Percentiles rank a stretch among this genome's conserved stretches.
phyloP scores from a whole-genome alignment of 2,888 invertebrate genomes.

The Geophilus truncorum region DNA sequence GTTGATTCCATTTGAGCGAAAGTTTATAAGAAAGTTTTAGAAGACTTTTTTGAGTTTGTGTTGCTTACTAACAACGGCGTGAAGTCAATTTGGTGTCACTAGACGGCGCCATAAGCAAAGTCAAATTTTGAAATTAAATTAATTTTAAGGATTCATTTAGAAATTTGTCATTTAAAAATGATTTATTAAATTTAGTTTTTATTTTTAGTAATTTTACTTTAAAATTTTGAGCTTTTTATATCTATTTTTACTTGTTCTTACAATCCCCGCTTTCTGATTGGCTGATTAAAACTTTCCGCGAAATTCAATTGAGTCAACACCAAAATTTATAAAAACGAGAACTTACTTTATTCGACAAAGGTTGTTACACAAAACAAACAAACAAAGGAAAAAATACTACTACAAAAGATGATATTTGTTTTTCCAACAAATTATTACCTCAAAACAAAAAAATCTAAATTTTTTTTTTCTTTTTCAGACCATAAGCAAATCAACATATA shows the following conservation, averaged over 20 bases:
- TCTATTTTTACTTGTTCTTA: no score
- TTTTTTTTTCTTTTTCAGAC: neutral
- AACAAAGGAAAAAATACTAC: neutral
- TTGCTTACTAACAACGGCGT: no score
- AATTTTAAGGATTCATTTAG: no score
- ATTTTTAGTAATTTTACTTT: no score
- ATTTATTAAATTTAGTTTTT: no score
- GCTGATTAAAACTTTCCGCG: neutral
- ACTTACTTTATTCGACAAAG: constrained; percentile 1
- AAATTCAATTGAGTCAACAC: neutral
- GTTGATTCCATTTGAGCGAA: neutral
- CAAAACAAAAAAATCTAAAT: neutral
- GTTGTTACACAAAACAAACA: neutral
- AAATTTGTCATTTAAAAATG: no score
- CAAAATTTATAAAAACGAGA: constrained; percentile 7
- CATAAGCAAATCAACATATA: neutral
- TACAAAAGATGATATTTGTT: constrained; percentile 1
- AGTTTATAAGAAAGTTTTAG: no score
- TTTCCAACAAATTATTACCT: neutral
- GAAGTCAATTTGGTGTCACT: no score
- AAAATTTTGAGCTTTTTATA: no score
- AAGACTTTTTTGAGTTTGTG: no score
- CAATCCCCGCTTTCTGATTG: neutral
- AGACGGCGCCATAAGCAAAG: no score
- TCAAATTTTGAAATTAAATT: no score